phyloP scores from a whole-genome alignment of 2,797 vertebrate species.

The Clarias pachynema region DNA sequence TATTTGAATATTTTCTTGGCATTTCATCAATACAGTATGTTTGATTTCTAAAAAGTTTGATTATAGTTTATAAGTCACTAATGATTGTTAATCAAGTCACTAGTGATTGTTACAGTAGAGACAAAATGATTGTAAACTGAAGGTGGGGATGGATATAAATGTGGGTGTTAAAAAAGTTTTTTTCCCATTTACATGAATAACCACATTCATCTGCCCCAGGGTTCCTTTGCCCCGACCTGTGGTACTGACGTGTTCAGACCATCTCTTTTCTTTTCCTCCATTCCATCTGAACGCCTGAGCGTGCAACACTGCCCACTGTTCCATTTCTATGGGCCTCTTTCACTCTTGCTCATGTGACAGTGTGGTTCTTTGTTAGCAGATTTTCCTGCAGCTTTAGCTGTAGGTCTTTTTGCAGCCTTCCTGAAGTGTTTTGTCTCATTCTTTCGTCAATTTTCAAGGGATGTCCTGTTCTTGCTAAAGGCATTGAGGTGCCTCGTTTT shows the following conservation, averaged over 20 bases:
- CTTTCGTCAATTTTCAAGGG: neutral
- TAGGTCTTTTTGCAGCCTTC: neutral
- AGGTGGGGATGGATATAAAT: neutral
- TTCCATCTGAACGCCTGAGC: neutral
- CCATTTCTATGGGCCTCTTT: neutral
- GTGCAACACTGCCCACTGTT: neutral
- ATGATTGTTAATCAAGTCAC: neutral
- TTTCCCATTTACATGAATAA: neutral
- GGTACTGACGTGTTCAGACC: constrained; percentile 3
- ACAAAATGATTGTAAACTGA: neutral
- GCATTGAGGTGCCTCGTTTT: neutral
- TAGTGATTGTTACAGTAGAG: neutral
- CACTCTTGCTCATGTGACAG: neutral
- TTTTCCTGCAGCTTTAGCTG: neutral
- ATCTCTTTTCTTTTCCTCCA: neutral
- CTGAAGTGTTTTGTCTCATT: neutral
- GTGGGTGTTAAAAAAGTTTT: neutral
- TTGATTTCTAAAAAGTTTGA: neutral
- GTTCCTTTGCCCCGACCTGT: constrained; percentile 8
- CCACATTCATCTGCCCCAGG: constrained; percentile 12
- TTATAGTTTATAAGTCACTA: neutral
- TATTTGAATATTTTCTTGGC: neutral
- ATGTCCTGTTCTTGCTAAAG: neutral
- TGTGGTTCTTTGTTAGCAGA: neutral
- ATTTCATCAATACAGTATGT: neutral